Base-by-base conservation (phyloP, 2,888 invertebrate genomes). In the Papilio elwesi region DNA sequence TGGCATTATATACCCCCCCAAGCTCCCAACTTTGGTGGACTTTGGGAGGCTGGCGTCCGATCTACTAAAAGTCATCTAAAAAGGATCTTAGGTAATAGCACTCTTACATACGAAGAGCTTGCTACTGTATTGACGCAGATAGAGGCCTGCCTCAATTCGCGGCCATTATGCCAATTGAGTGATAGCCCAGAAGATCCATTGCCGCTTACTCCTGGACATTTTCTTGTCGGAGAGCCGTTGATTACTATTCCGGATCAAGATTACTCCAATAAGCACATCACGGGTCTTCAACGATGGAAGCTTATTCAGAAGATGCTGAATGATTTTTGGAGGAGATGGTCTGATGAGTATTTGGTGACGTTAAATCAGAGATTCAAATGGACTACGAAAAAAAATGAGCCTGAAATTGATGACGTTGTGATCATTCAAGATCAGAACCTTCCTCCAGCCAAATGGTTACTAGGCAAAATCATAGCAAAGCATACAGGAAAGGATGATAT, bases 311-410 rank as follows among this genome's bases (percentile, higher is more conserved):
- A 75, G 59, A 78, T 78, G 71, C 70, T 78, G 6, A 70, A 72
- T 52, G 71, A 75, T 65, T 80, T 80, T 64, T 79, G 79, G 79
- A 74, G 70, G 13, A 77, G 74, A 26, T 79, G 78, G 78, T 77
- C 74, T 16, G 70, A 76, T n/a, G n/a, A n/a, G n/a, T n/a, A n/a
- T n/a, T n/a, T n/a, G n/a, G n/a, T n/a, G n/a, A n/a, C n/a, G n/a
- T 68, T 75, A 38, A 75, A 64, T 68, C 70, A 76, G 64, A 69
- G 77, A 62, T 74, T 74, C 53, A 78, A 78, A 62, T 78, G 76
- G 77, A 72, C 70, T 51, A 68, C 26, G 3, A 73, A 73, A 67
- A 53, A 12, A 16, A 0, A 52, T 49, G 76, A 78, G 51, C 77
- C 77, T 11, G 59, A 74, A 51, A 70, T 78, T 15, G 70, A 68